Conservation (phyloP, 1,140 invertebrate genomes). For the Nebria ingens region DNA sequence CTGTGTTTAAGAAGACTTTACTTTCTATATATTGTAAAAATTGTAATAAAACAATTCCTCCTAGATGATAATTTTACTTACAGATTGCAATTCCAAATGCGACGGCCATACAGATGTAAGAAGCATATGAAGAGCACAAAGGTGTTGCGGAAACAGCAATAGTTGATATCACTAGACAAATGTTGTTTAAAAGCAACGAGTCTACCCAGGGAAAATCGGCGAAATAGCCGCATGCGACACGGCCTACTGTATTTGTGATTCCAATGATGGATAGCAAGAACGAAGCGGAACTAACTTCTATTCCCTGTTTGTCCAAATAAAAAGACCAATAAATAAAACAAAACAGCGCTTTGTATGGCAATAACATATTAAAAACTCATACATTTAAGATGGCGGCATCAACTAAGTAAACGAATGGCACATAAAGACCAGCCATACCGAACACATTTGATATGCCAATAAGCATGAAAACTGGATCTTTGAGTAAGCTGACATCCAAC, state of each 20-base stretch:
- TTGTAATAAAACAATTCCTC: too few relatives aligned
- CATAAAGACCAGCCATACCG: conserved; percentile 88
- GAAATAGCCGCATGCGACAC: conserved; percentile 77
- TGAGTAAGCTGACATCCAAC: conserved; percentile 85
- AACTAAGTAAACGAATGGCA: conserved; percentile 90
- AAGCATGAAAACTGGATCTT: conserved; percentile 82
- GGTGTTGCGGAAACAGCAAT: conserved; percentile 76
- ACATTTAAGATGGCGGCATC: conserved; percentile 65
- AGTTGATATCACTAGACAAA: conserved; percentile 84
- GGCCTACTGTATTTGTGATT: conserved; percentile 86
- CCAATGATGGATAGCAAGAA: conserved; percentile 90
- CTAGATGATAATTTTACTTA: conserved; percentile 56
- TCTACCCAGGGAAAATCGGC: conserved; percentile 80
- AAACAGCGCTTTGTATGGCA: too few relatives aligned
- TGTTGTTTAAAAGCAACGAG: conserved; percentile 86
- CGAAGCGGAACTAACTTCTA: conserved; percentile 65
- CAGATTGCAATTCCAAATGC: conserved; percentile 93
- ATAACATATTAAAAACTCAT: conserved; percentile 26
- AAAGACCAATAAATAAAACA: not conserved
- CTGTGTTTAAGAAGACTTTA: too few relatives aligned
- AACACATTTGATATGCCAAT: conserved; percentile 92
- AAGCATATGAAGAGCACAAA: conserved; percentile 64
- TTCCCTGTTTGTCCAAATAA: conserved; percentile 43
- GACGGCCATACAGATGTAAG: conserved; percentile 74
- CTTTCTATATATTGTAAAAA: too few relatives aligned